These are phyloP conservation scores for Varroa destructor DNA, from an alignment of 1,140 invertebrate species.

Conservation along the genomic window DNA sequence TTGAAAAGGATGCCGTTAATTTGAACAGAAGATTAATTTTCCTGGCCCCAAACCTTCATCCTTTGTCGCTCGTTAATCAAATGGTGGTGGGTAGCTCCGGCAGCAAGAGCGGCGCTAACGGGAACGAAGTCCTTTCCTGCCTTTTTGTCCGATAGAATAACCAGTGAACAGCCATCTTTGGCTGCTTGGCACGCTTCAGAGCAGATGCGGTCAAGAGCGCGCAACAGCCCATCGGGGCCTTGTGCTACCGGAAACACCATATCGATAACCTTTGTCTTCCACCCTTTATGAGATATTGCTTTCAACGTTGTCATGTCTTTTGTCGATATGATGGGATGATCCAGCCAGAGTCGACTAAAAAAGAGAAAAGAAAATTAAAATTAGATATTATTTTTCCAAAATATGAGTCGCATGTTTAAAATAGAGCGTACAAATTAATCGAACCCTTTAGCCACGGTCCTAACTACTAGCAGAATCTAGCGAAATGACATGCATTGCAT, in stretches of 20 bases:
- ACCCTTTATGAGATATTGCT: slow-evolving; percentile 66
- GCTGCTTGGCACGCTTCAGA: slow-evolving; percentile 68
- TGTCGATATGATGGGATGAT: slow-evolving; percentile 85
- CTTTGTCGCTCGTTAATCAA: slow-evolving; percentile 84
- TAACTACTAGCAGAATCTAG: no score
- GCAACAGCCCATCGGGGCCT: slow-evolving; percentile 57
- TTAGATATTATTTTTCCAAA: neutral
- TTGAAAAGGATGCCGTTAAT: no score
- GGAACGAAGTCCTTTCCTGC: slow-evolving; percentile 50
- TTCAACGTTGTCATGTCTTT: slow-evolving; percentile 76
- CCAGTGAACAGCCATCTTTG: slow-evolving; percentile 60
- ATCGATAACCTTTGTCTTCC: slow-evolving; percentile 80
- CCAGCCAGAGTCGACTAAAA: slow-evolving; percentile 61
- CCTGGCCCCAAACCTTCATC: slow-evolving; percentile 53
- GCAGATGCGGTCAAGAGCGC: slow-evolving; percentile 64
- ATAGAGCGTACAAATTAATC: neutral
- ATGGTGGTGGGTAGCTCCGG: slow-evolving; percentile 88
- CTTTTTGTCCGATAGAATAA: slow-evolving; percentile 73
- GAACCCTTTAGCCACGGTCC: no score
- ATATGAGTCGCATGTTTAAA: neutral
- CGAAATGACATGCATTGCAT: no score
- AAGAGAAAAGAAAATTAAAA: neutral
- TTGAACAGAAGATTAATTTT: no score
- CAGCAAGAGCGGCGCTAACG: slow-evolving; percentile 62
- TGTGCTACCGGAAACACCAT: slow-evolving; percentile 62